phyloP scores from a whole-genome alignment of 1,140 invertebrate genomes.

The Atta cephalotes region DNA sequence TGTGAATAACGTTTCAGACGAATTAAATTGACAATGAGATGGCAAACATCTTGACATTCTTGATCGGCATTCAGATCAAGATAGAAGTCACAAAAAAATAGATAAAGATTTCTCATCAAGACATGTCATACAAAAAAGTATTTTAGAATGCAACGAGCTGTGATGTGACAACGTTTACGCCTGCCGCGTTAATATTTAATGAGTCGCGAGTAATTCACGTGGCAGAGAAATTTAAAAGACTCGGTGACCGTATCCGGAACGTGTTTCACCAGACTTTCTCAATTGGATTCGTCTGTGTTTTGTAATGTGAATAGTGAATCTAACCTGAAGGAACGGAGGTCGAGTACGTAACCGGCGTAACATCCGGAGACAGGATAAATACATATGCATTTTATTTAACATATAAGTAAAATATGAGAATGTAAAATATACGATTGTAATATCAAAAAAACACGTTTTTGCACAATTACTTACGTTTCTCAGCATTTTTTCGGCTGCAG shows the following conservation, averaged over 20 bases:
- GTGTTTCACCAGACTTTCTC: constrained; percentile 61
- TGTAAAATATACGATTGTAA: neutral
- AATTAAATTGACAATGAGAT: neutral
- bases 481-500: constrained; percentile 94
- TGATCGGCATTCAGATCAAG: neutral
- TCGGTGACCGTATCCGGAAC: constrained; percentile 35
- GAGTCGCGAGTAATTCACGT: constrained; percentile 36
- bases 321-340: neutral
- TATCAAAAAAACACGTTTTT: neutral
- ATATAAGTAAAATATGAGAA: neutral
- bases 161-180: neutral
- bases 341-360: neutral
- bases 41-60: neutral
- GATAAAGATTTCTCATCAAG: neutral
- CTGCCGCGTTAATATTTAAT: constrained; percentile 53
- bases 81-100: neutral
- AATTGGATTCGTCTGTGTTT: constrained; percentile 46
- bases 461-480: constrained; percentile 90
- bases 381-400: neutral
- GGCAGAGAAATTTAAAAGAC: constrained; percentile 60
- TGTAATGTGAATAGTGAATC: neutral
- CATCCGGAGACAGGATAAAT: neutral
- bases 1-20: neutral
- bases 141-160: neutral
- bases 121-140: neutral